Evolutionary conservation across 2,797 vertebrate species (phyloP).

Genomic region (Serranus cabrilla): DNA sequence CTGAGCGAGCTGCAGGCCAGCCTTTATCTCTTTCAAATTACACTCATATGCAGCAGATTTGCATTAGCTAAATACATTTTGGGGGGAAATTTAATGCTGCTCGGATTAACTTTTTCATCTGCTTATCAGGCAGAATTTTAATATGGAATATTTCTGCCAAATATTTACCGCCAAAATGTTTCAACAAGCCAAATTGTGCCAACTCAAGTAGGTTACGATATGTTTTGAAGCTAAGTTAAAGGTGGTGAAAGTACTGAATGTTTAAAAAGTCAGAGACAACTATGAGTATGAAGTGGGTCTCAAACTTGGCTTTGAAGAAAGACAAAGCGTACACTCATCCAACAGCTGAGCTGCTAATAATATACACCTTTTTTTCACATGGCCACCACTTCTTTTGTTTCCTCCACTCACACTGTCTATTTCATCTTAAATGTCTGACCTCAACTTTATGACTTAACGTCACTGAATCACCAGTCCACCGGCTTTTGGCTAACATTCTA

Average conservation of each 20-base stretch:
- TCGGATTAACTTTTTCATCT: constrained; percentile 23
- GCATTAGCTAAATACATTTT: constrained; percentile 37
- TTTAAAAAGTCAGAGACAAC: neutral
- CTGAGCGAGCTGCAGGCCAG: constrained; percentile 41
- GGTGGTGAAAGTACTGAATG: neutral
- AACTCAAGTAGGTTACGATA: neutral
- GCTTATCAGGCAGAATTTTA: constrained; percentile 13
- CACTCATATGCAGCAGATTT: constrained; percentile 37
- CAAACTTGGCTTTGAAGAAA: neutral
- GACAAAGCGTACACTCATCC: neutral
- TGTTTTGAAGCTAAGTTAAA: constrained; percentile 19
- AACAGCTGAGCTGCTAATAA: neutral
- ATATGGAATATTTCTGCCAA: constrained; percentile 7
- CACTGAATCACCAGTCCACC: no score
- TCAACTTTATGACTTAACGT: no score
- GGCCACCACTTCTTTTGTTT: neutral
- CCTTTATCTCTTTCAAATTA: constrained; percentile 38
- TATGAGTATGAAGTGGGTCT: neutral
- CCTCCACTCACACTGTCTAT: no score
- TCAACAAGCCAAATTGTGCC: constrained; percentile 2
- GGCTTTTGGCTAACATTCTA: no score
- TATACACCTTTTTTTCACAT: neutral
- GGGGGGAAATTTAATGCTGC: constrained; percentile 15
- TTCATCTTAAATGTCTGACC: no score
- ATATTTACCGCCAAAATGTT: constrained; percentile 16